Evolutionary conservation across 2,888 invertebrate species (phyloP).

Genomic region (Drosophila pegasa): DNA sequence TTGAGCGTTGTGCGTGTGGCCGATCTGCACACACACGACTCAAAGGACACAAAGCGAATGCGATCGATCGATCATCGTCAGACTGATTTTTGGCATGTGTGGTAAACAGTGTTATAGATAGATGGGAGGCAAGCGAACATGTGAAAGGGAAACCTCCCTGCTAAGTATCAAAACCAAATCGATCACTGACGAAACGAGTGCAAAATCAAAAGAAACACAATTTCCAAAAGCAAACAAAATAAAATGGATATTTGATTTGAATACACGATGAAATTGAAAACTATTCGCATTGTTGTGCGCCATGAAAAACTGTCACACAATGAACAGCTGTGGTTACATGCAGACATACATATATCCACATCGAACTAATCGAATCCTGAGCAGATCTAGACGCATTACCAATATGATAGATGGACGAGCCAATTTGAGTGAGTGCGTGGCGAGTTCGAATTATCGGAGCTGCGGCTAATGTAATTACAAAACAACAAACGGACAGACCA

Average conservation of each 20-base stretch:
- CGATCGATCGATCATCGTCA: constrained; percentile 71
- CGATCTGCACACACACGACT: constrained; percentile 23
- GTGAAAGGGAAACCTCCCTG: constrained; percentile 1
- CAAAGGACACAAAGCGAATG: constrained; percentile 31
- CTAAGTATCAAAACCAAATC: constrained; percentile 31
- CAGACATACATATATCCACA: not conserved
- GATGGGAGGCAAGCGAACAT: constrained; percentile 7
- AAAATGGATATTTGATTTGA: constrained; percentile 42
- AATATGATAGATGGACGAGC: constrained; percentile 70
- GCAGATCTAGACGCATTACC: constrained; percentile 37
- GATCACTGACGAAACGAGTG: constrained; percentile 55
- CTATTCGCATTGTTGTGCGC: constrained; percentile 38
- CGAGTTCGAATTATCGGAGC: constrained; percentile 70
- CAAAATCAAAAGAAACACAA: constrained; percentile 8
- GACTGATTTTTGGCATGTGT: constrained; percentile 58
- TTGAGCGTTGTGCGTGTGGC: constrained; percentile 29
- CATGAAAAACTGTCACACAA: constrained; percentile 48
- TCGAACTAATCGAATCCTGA: constrained; percentile 28
- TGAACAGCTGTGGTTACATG: constrained; percentile 62
- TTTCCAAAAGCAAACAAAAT: constrained; percentile 32
- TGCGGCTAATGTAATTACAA: constrained; percentile 81
- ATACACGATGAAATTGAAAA: constrained; percentile 38
- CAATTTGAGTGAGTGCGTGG: constrained; percentile 80
- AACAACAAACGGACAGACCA: constrained; percentile 36
- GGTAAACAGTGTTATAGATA: constrained; percentile 47